Percentiles rank a stretch among this genome's conserved stretches.
Conservation (phyloP, 2,888 invertebrate genomes). For the Ophioninae sp. region DNA sequence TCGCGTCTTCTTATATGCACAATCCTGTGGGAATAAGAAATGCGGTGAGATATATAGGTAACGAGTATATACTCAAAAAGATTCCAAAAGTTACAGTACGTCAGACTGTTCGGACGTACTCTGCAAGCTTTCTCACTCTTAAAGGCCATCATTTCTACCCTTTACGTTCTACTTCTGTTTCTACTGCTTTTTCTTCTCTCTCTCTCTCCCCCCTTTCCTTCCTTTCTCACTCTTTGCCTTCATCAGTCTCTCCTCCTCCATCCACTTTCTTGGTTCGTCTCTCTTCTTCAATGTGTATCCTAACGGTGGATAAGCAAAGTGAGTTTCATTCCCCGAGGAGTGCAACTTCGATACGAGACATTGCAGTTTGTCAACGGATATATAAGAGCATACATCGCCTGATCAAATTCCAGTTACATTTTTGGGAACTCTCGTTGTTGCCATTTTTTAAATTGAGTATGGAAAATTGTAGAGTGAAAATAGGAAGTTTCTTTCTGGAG, state of each 20-base stretch:
- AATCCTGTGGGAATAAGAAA: conserved; percentile 73
- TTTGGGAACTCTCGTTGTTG: not conserved
- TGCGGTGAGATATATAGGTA: conserved; percentile 57
- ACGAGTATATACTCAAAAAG: conserved; percentile 62
- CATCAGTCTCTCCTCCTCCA: no score
- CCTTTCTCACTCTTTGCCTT: no score
- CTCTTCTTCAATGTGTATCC: no score
- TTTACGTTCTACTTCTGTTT: not conserved
- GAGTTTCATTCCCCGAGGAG: not conserved
- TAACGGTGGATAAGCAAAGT: conserved; percentile 16
- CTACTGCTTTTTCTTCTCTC: not conserved
- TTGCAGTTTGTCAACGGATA: conserved; percentile 20
- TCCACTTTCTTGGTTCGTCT: no score
- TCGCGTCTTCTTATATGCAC: conserved; percentile 59
- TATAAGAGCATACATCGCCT: not conserved
- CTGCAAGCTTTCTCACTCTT: not conserved
- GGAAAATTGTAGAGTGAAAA: no score
- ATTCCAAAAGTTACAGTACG: conserved; percentile 74
- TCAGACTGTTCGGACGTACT: conserved; percentile 35
- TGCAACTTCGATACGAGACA: conserved; percentile 22
- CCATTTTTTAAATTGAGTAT: no score
- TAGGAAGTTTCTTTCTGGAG: no score
- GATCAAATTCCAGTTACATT: not conserved
- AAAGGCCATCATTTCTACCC: no score
- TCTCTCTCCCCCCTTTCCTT: not conserved